These are phyloP conservation scores for Temnopleurus reevesii DNA, from an alignment of 53 echinoderm and acorn worm species.

Conservation along the genomic window DNA sequence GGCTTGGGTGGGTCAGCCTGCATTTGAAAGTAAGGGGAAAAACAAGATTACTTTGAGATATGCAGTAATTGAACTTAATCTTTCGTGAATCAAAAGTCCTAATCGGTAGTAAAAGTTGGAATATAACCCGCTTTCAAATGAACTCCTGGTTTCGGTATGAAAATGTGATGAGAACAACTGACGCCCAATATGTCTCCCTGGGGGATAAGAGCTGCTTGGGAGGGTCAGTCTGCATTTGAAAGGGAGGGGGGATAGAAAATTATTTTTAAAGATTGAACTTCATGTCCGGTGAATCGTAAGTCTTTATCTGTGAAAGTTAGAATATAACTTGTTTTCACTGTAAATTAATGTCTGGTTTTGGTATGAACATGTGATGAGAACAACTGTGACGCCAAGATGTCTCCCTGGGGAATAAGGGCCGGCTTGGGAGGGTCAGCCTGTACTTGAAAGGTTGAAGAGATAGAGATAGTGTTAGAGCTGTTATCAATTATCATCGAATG, in stretches of 20 bases:
- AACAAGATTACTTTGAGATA: too few species aligned
- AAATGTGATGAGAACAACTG: slow-evolving; percentile 88
- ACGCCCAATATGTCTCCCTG: slow-evolving; percentile 84
- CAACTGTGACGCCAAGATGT: slow-evolving; percentile 90
- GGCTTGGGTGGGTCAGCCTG: slow-evolving; percentile 94
- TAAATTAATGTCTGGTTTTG: slow-evolving; percentile 70
- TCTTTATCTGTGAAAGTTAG: too few species aligned
- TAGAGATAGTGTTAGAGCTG: background rate
- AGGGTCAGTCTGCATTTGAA: slow-evolving; percentile 89
- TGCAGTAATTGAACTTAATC: too few species aligned
- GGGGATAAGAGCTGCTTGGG: slow-evolving; percentile 82
- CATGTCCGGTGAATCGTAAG: too few species aligned
- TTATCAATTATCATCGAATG: too few species aligned
- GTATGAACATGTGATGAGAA: slow-evolving; percentile 86
- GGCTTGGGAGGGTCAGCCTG: slow-evolving; percentile 88
- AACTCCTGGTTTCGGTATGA: slow-evolving; percentile 82
- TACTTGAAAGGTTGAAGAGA: background rate
- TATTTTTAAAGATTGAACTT: too few species aligned
- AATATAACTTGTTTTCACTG: too few species aligned
- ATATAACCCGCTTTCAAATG: too few species aligned
- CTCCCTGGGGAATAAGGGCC: slow-evolving; percentile 68
- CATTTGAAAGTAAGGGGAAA: too few species aligned
- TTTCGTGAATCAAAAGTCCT: too few species aligned
- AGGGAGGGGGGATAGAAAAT: too few species aligned
- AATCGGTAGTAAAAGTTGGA: too few species aligned